Conservation (phyloP, 2,888 invertebrate genomes). For the Abrostola tripartita region DNA sequence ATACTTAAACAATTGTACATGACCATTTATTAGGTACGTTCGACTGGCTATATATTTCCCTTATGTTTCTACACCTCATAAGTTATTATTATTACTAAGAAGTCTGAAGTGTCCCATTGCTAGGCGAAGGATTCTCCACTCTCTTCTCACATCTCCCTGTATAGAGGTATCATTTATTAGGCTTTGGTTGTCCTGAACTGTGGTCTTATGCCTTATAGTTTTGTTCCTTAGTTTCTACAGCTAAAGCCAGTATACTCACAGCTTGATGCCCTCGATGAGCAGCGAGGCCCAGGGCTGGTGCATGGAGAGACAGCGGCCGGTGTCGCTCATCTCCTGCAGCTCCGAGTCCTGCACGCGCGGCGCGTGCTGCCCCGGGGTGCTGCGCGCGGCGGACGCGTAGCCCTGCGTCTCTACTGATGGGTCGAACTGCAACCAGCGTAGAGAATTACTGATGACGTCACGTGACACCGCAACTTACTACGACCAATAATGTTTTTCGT, state of each 20-base stretch:
- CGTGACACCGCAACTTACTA: background rate
- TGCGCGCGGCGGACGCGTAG: constrained; percentile 44
- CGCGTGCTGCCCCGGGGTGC: constrained; percentile 42
- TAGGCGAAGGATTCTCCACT: too few species aligned
- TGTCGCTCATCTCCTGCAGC: constrained; percentile 94
- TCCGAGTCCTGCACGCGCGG: constrained; percentile 92
- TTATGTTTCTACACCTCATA: too few species aligned
- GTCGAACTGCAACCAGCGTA: constrained; percentile 66
- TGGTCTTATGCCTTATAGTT: too few species aligned
- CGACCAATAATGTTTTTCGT: background rate
- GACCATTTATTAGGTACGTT: too few species aligned
- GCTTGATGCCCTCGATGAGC: constrained; percentile 96
- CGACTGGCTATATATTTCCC: too few species aligned
- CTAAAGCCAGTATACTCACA: constrained; percentile 85
- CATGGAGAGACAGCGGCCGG: constrained; percentile 96
- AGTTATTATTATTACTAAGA: too few species aligned
- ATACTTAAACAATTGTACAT: too few species aligned
- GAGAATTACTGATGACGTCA: background rate
- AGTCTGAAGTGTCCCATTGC: too few species aligned
- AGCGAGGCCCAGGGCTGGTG: constrained; percentile 99
- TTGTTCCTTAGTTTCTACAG: too few species aligned
- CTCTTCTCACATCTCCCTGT: too few species aligned
- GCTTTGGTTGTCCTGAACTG: too few species aligned
- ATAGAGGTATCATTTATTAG: too few species aligned
- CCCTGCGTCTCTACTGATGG: constrained; percentile 62